Percentiles rank a stretch among this genome's conserved stretches.
phyloP scores from a whole-genome alignment of 2,888 invertebrate species.

The Acanthosepion esculentum region DNA sequence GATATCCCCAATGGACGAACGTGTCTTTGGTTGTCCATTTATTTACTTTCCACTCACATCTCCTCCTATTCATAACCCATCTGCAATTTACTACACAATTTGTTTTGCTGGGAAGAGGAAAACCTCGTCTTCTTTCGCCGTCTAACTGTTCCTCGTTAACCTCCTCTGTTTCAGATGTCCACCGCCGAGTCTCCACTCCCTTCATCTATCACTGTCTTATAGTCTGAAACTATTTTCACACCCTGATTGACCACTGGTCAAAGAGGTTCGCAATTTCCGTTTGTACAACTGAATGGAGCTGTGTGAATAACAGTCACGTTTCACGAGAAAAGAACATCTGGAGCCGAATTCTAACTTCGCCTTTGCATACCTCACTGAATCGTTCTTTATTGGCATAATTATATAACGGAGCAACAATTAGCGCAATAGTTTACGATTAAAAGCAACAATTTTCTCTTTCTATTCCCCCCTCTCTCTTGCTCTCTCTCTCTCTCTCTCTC shows the following conservation, averaged over 20 bases:
- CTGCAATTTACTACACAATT: not conserved
- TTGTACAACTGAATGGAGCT: not conserved
- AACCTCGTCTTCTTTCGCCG: not conserved
- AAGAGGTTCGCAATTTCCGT: not conserved
- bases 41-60: not conserved
- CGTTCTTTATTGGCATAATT: too few species aligned
- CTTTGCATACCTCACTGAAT: too few species aligned
- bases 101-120: not conserved
- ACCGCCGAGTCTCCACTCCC: not conserved
- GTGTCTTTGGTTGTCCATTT: not conserved
- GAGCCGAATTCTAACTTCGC: not conserved
- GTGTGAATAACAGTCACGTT: not conserved
- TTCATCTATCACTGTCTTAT: not conserved
- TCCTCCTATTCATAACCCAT: not conserved
- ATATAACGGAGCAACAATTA: too few species aligned
- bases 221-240: not conserved
- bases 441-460: too few species aligned
- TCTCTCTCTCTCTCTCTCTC: too few species aligned
- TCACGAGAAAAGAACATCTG: not conserved
- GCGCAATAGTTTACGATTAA: too few species aligned
- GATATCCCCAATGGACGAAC: not conserved
- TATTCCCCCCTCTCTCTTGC: too few species aligned
- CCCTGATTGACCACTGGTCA: not conserved
- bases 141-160: not conserved
- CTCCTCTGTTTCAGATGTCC: not conserved